Evolutionary conservation across 2,113 vertebrate genomes (phyloP).

Genomic region (Cinclus cinclus): DNA sequence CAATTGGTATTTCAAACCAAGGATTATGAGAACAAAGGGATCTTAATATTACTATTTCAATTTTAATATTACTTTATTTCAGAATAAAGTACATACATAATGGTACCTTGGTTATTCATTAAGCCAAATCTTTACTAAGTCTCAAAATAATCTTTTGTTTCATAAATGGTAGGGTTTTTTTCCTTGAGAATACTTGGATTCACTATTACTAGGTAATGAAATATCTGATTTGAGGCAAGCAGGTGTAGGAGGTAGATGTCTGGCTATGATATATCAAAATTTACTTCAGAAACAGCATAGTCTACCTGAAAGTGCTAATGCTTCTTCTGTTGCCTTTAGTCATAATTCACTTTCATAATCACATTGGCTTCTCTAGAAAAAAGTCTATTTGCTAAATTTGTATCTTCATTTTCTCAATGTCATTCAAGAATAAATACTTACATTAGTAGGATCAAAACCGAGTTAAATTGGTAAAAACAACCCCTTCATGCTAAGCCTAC

Average conservation of each 20-base stretch:
- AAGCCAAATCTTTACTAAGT: not conserved
- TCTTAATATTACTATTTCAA: constrained; percentile 17
- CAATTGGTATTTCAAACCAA: constrained; percentile 19
- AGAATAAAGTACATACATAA: not conserved
- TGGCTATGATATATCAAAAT: not conserved
- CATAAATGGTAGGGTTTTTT: not conserved
- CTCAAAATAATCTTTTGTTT: constrained; percentile 27
- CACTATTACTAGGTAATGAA: constrained; percentile 30
- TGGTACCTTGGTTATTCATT: constrained; percentile 27
- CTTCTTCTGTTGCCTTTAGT: not conserved
- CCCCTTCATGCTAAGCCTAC: not conserved
- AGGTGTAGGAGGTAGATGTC: constrained; percentile 26
- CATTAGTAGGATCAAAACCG: not conserved
- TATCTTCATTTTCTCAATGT: accelerated
- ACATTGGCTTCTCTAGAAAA: not conserved
- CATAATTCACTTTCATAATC: not conserved
- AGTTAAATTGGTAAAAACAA: not conserved
- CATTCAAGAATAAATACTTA: not conserved
- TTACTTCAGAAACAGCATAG: not conserved
- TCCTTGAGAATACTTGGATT: not conserved
- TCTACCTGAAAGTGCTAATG: not conserved
- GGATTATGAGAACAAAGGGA: constrained; percentile 31
- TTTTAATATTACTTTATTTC: not conserved
- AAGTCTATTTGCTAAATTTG: not conserved
- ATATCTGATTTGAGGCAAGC: constrained; percentile 39